A percentile compares a stretch with the other conserved stretches of the same genome.
These are phyloP conservation scores for Drosophila acutilabella DNA, from an alignment of 2,888 invertebrate species.

Conservation along the genomic window DNA sequence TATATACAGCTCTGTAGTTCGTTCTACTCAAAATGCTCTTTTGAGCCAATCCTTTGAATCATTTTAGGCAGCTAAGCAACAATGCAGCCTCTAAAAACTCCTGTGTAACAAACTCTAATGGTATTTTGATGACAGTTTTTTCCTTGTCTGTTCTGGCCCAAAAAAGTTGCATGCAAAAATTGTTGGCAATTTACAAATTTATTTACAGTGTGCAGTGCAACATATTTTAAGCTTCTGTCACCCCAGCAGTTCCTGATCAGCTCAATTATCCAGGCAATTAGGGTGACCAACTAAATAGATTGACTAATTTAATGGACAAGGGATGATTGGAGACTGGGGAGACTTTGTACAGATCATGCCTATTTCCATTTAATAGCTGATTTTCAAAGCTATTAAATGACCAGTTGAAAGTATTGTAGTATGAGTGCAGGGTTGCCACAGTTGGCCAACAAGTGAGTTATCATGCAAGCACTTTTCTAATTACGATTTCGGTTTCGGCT, in stretches of 20 bases:
- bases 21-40: not conserved
- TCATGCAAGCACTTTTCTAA: conserved; percentile 79
- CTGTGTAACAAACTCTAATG: conserved; percentile 46
- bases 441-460: conserved; percentile 67
- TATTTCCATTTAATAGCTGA: conserved; percentile 51
- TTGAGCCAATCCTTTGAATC: not conserved
- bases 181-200: conserved; percentile 27
- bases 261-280: conserved; percentile 69
- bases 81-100: no score
- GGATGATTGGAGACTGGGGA: not conserved
- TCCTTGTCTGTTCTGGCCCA: conserved; percentile 5
- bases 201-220: conserved; percentile 32
- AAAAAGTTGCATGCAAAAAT: conserved; percentile 33
- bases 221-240: conserved; percentile 15
- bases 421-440: conserved; percentile 28
- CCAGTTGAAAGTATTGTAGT: not conserved
- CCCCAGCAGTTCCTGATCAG: not conserved
- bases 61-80: not conserved
- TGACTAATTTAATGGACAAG: conserved; percentile 54
- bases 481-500: conserved; percentile 57
- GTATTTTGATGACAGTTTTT: conserved; percentile 73
- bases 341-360: conserved; percentile 25
- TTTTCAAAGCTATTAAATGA: conserved; percentile 62
- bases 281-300: conserved; percentile 65
- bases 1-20: not conserved